Evolutionary conservation across 2,888 invertebrate species (phyloP).

Genomic region (Pachliopta kotzebuea): DNA sequence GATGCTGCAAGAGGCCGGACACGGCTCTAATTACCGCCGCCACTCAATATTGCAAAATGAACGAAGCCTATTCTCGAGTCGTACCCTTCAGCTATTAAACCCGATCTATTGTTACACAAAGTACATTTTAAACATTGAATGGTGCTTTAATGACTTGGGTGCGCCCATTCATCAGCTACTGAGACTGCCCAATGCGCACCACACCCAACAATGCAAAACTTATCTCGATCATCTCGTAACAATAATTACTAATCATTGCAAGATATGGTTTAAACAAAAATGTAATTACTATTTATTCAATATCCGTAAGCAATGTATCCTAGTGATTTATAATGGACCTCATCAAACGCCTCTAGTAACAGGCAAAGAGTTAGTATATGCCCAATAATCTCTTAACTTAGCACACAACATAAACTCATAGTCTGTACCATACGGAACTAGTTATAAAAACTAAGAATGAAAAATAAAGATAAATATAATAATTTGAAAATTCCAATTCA

Average conservation of each 20-base stretch:
- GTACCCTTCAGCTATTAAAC: conserved; percentile 64
- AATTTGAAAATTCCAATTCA: background rate
- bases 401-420: too few relatives aligned
- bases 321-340: too few relatives aligned
- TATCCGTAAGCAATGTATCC: too few relatives aligned
- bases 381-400: too few relatives aligned
- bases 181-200: conserved; percentile 43
- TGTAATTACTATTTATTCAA: background rate
- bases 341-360: too few relatives aligned
- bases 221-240: conserved; percentile 54
- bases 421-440: too few relatives aligned
- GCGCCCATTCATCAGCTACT: conserved; percentile 53
- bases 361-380: too few relatives aligned
- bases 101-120: conserved; percentile 65
- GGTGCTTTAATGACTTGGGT: conserved; percentile 63
- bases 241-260: conserved; percentile 71
- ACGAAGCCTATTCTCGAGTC: conserved; percentile 59
- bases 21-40: conserved; percentile 73
- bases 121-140: conserved; percentile 60
- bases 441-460: too few relatives aligned
- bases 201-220: conserved; percentile 57
- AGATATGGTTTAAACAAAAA: conserved; percentile 49
- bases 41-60: conserved; percentile 75
- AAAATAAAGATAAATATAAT: too few relatives aligned
- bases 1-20: conserved; percentile 74